phyloP scores from a whole-genome alignment of 2,888 invertebrate species.

The Eristalis arbustorum region DNA sequence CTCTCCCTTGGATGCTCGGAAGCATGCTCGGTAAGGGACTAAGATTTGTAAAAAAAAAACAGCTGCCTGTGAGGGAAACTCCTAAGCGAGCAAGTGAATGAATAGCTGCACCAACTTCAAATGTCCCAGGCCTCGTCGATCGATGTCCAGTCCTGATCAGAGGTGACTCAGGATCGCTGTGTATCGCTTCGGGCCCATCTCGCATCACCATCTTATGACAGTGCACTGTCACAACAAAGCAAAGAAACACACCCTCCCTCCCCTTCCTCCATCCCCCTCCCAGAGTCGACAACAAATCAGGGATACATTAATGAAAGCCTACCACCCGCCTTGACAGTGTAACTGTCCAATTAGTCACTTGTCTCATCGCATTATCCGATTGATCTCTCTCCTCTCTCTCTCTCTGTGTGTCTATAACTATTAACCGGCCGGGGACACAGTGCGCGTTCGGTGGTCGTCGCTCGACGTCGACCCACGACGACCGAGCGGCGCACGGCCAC shows the following conservation, averaged over 20 bases:
- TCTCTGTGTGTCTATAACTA: no score
- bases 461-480: neutral
- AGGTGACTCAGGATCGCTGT: no score
- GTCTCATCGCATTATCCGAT: slow-evolving; percentile 67
- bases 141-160: no score
- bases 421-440: slow-evolving; percentile 23
- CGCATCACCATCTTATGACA: no score
- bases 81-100: no score
- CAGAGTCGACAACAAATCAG: neutral
- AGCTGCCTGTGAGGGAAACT: no score
- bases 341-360: slow-evolving; percentile 70
- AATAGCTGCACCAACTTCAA: no score
- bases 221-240: neutral
- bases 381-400: slow-evolving; percentile 63
- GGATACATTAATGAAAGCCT: slow-evolving; percentile 56
- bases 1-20: no score
- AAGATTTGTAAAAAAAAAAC: no score
- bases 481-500: neutral
- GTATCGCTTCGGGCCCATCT: no score
- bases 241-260: neutral
- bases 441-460: neutral
- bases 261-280: neutral
- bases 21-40: no score
- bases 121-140: no score
- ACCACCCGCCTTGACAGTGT: slow-evolving; percentile 69